Conservation (phyloP, 2,797 vertebrate species). For the Meda fulgida region DNA sequence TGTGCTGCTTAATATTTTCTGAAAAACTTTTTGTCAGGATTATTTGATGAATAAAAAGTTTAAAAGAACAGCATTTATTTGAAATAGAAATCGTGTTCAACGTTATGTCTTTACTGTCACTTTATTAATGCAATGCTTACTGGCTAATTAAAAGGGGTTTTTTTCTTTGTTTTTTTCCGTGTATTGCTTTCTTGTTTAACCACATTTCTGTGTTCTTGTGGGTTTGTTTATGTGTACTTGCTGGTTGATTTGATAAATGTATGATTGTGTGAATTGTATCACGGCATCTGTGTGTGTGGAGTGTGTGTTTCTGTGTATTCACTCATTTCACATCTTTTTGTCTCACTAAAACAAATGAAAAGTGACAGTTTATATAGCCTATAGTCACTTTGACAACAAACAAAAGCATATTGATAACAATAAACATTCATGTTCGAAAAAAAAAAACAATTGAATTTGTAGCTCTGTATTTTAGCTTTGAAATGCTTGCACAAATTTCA, state of each 20-base stretch:
- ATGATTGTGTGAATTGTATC: too few relatives aligned
- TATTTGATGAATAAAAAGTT: not conserved
- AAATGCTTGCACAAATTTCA: too few relatives aligned
- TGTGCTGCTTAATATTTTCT: not conserved
- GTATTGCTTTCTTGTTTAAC: too few relatives aligned
- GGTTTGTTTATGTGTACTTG: too few relatives aligned
- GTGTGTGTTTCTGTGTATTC: not conserved
- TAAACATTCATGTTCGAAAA: not conserved
- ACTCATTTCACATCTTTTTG: not conserved
- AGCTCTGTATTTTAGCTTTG: not conserved
- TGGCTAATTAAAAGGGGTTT: not conserved
- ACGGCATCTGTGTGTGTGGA: too few relatives aligned
- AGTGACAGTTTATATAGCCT: too few relatives aligned
- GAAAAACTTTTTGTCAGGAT: not conserved
- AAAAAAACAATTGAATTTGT: not conserved
- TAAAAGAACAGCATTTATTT: too few relatives aligned
- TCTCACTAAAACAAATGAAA: not conserved
- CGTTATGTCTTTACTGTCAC: too few relatives aligned
- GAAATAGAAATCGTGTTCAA: too few relatives aligned
- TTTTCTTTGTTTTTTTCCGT: too few relatives aligned
- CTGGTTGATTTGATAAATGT: too few relatives aligned
- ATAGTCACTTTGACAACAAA: not conserved
- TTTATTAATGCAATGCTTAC: not conserved
- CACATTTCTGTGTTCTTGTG: too few relatives aligned
- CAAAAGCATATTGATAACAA: not conserved